Evolutionary conservation across 2,797 vertebrate species (phyloP).

Genomic region (Psittacula echo): DNA sequence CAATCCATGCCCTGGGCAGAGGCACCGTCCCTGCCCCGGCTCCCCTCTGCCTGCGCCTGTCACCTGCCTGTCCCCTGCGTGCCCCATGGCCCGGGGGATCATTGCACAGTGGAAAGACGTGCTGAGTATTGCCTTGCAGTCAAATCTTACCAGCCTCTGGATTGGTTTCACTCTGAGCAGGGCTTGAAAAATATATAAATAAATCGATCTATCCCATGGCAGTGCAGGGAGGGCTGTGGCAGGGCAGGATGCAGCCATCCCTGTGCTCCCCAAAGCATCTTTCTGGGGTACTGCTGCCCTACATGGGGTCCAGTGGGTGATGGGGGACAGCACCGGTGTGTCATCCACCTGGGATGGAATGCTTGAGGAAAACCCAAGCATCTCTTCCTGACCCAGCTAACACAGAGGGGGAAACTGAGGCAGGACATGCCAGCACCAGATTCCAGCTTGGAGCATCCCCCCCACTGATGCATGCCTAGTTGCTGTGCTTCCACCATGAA

Average conservation of each 20-base stretch:
- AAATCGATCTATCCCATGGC: not conserved
- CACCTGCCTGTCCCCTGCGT: not conserved
- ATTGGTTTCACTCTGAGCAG: conserved; percentile 44
- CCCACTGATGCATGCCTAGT: not conserved
- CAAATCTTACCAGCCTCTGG: conserved; percentile 51
- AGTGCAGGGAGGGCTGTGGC: not conserved
- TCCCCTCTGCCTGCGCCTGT: not conserved
- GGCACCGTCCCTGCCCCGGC: not conserved
- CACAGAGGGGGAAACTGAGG: conserved; percentile 3
- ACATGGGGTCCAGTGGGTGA: not conserved
- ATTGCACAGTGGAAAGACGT: conserved; percentile 45
- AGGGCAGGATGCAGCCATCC: not conserved
- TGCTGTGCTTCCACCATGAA: not conserved
- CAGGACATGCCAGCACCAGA: not conserved
- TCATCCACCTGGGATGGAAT: not conserved
- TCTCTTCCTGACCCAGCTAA: not conserved
- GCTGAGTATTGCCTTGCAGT: conserved; percentile 58
- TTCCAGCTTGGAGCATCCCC: not conserved
- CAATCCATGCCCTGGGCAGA: not conserved
- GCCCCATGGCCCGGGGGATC: not conserved
- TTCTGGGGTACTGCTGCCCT: not conserved
- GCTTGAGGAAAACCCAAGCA: not conserved
- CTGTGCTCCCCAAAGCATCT: not conserved
- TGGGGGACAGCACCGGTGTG: not conserved
- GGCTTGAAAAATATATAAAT: conserved; percentile 37